phyloP scores from a whole-genome alignment of 2,113 vertebrate species.

The Verasper variegatus region DNA sequence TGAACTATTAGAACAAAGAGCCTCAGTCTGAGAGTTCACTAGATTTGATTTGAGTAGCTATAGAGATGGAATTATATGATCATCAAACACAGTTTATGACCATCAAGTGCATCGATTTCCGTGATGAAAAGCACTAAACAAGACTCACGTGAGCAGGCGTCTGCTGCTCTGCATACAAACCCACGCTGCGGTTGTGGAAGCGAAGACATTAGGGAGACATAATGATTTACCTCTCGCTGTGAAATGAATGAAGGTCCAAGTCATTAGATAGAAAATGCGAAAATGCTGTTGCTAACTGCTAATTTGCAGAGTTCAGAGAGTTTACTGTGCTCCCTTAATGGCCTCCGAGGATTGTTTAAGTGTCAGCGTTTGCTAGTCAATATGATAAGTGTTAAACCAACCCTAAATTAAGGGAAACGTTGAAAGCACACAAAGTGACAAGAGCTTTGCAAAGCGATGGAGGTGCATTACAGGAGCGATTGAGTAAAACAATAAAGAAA shows the following conservation, averaged over 20 bases:
- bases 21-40: slow-evolving; percentile 45
- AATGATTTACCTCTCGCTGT: slow-evolving; percentile 43
- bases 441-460: slow-evolving; percentile 25
- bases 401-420: slow-evolving; percentile 42
- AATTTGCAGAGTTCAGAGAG: not conserved
- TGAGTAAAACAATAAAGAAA: slow-evolving; percentile 40
- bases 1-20: slow-evolving; percentile 32
- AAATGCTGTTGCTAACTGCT: slow-evolving; percentile 24
- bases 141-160: slow-evolving; percentile 18
- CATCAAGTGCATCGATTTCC: slow-evolving; percentile 56
- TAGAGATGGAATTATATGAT: slow-evolving; percentile 56
- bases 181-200: slow-evolving; percentile 6
- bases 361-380: slow-evolving; percentile 30
- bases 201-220: slow-evolving; percentile 26
- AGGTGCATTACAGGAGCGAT: slow-evolving; percentile 39
- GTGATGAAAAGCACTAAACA: slow-evolving; percentile 50
- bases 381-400: slow-evolving; percentile 25
- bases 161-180: slow-evolving; percentile 20
- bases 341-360: slow-evolving; percentile 17
- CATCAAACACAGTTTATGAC: slow-evolving; percentile 55
- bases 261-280: slow-evolving; percentile 28
- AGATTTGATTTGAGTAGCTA: slow-evolving; percentile 51
- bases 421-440: slow-evolving; percentile 57
- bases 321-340: slow-evolving; percentile 18
- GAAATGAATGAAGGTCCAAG: slow-evolving; percentile 32